Percentiles rank a stretch among this genome's conserved stretches.
Conservation (phyloP, 2,797 vertebrate species). For the Oreortyx pictus region DNA sequence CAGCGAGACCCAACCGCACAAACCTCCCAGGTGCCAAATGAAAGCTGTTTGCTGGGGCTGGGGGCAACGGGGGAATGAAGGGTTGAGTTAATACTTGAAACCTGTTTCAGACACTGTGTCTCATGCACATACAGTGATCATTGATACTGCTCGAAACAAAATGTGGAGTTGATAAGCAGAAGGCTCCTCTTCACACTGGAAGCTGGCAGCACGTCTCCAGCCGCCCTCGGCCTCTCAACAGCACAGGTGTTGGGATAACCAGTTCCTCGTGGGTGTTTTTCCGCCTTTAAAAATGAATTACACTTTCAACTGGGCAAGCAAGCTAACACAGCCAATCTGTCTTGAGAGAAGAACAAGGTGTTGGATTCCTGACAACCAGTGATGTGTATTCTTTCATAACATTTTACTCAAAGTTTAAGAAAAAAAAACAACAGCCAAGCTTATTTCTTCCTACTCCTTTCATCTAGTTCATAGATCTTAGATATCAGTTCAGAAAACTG, state of each 20-base stretch:
- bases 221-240: neutral
- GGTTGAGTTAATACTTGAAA: neutral
- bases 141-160: neutral
- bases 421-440: neutral
- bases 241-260: neutral
- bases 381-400: rapidly evolving
- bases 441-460: neutral
- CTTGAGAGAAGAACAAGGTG: neutral
- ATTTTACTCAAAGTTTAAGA: neutral
- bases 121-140: neutral
- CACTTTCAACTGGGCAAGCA: neutral
- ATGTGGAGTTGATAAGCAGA: neutral
- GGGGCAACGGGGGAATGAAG: neutral
- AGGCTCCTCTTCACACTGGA: rapidly evolving
- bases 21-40: neutral
- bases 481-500: neutral
- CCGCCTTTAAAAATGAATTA: neutral
- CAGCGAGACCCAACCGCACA: neutral
- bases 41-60: neutral
- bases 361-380: neutral
- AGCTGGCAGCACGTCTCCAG: neutral
- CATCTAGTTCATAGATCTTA: neutral
- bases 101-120: neutral
- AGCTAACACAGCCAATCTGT: neutral
- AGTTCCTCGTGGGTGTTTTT: neutral